Percentiles rank a stretch among this genome's conserved stretches.
phyloP scores from a whole-genome alignment of 2,113 vertebrate species.

The Noctilio leporinus region DNA sequence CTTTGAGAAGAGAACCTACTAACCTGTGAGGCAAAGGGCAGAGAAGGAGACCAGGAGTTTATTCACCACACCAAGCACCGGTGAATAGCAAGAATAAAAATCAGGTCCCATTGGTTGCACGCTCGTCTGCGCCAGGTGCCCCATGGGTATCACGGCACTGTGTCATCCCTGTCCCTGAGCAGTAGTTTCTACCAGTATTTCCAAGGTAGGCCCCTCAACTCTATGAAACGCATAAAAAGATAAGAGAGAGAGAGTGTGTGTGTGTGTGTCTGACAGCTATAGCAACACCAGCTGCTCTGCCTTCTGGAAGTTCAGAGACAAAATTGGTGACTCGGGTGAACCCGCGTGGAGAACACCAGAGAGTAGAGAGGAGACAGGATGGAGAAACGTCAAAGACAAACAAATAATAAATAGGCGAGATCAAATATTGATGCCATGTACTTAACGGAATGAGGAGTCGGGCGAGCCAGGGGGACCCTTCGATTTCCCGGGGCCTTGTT shows the following conservation, averaged over 20 bases:
- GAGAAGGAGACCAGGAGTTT: not conserved
- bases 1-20: not conserved
- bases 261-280: not conserved
- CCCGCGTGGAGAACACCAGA: not conserved
- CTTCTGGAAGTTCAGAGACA: not conserved
- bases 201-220: not conserved
- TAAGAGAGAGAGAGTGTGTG: too few species aligned
- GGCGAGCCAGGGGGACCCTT: not conserved
- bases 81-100: fast-evolving
- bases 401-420: not conserved
- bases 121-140: not conserved
- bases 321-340: fast-evolving
- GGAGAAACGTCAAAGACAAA: not conserved
- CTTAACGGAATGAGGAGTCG: not conserved
- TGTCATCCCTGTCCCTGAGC: not conserved
- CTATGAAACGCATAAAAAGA: not conserved
- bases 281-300: not conserved
- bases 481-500: fast-evolving
- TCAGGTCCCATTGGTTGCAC: fast-evolving
- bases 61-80: not conserved
- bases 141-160: fast-evolving
- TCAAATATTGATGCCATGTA: not conserved
- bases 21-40: not conserved
- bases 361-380: not conserved
- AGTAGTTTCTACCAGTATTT: not conserved